Evolutionary conservation across 2,797 vertebrate genomes (phyloP).

Genomic region (Saxicola maurus): DNA sequence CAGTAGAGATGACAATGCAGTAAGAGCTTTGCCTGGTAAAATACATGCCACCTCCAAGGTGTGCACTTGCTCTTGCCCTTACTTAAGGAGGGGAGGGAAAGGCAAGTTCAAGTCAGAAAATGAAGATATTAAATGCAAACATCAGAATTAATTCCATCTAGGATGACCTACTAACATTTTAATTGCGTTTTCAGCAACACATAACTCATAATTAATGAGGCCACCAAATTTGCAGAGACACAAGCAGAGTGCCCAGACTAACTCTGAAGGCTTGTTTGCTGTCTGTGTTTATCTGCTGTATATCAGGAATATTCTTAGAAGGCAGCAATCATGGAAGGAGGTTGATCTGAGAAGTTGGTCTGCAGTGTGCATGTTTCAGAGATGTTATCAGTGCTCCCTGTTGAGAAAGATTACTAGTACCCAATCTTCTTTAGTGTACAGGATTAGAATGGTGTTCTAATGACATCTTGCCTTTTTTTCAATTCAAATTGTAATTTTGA

Average conservation of each 20-base stretch:
- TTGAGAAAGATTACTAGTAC: neutral
- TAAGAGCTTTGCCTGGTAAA: neutral
- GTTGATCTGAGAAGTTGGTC: neutral
- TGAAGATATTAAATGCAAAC: neutral
- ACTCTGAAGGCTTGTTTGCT: neutral
- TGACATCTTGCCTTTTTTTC: neutral
- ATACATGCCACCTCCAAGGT: fast-evolving
- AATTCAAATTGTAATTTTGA: neutral
- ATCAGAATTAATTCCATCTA: neutral
- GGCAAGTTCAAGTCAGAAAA: neutral
- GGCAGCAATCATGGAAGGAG: neutral
- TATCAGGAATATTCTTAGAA: neutral
- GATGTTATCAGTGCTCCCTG: neutral
- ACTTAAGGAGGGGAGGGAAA: neutral
- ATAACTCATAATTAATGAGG: neutral
- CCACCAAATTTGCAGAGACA: neutral
- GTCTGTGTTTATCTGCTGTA: neutral
- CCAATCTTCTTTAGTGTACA: neutral
- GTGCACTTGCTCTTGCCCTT: neutral
- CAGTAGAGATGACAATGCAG: neutral
- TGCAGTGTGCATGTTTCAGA: fast-evolving
- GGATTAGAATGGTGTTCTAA: neutral
- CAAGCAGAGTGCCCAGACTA: neutral
- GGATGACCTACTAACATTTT: neutral
- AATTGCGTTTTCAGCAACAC: neutral